A percentile compares a stretch with the other conserved stretches of the same genome.
Conservation (phyloP, 92 coral and sea anemone genomes). For the Palythoa grandiflora region DNA sequence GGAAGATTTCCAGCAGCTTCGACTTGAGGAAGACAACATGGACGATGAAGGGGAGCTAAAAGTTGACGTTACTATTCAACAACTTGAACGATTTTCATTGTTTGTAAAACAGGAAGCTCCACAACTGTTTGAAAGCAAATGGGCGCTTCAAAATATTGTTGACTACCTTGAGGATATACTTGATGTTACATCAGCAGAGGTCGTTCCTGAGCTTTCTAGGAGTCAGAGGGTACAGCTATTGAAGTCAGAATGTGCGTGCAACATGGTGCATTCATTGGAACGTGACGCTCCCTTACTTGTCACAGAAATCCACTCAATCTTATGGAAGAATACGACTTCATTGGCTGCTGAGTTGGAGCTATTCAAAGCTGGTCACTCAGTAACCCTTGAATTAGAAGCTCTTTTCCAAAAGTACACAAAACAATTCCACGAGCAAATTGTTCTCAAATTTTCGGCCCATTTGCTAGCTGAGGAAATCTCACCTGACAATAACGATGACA, state of each 20-base stretch:
- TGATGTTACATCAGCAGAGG: conserved; percentile 74
- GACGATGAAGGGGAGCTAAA: conserved; percentile 74
- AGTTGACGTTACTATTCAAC: conserved; percentile 41
- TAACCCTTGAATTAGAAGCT: conserved; percentile 1
- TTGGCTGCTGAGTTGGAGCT: conserved; percentile 72
- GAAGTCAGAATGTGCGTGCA: conserved; percentile 72
- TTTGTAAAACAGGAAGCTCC: conserved; percentile 72
- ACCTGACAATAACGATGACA: neutral
- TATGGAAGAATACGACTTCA: conserved; percentile 74
- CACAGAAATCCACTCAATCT: conserved; percentile 73
- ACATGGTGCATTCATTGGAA: conserved; percentile 50
- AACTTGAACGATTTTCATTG: conserved; percentile 62
- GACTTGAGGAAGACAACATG: conserved; percentile 69
- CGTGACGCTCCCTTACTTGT: conserved; percentile 51
- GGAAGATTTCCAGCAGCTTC: conserved; percentile 76
- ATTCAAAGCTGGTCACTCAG: conserved; percentile 52
- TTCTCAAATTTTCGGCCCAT: conserved; percentile 2
- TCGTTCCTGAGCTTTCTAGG: conserved; percentile 63
- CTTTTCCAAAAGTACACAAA: neutral
- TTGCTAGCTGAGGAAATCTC: neutral
- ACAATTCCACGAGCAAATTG: conserved; percentile 48
- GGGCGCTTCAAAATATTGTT: conserved; percentile 47
- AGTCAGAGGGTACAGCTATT: conserved; percentile 66
- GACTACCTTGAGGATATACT: conserved; percentile 85
- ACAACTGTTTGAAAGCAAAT: conserved; percentile 61